Conservation (phyloP, 2,797 vertebrate species). For the Australoheros facetus region DNA sequence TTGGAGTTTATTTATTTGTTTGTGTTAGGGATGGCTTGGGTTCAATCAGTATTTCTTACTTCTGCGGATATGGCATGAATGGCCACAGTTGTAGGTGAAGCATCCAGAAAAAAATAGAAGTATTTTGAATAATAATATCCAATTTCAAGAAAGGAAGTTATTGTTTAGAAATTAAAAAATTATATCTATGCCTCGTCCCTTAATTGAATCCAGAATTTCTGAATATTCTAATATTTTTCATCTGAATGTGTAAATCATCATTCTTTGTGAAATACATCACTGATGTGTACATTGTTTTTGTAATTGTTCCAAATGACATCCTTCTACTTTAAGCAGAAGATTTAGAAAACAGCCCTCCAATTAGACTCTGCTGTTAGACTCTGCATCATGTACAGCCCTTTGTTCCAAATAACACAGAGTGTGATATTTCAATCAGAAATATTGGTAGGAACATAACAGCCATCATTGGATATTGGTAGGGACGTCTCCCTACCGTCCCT, state of each 20-base stretch:
- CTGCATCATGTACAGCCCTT: neutral
- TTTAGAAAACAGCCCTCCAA: neutral
- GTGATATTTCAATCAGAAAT: too few species aligned
- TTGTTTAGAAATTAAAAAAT: accelerated
- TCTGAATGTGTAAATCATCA: neutral
- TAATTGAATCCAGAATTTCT: too few species aligned
- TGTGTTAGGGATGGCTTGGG: neutral
- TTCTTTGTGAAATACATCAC: neutral
- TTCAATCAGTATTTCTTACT: neutral
- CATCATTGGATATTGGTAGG: too few species aligned
- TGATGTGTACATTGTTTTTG: neutral
- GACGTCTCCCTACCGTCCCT: too few species aligned
- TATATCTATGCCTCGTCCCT: neutral
- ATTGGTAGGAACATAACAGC: too few species aligned
- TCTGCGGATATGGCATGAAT: neutral
- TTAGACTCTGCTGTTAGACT: neutral
- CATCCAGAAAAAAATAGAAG: too few species aligned
- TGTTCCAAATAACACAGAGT: too few species aligned
- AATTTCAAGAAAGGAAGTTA: neutral
- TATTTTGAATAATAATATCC: neutral
- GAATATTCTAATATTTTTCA: too few species aligned
- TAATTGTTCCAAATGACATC: neutral
- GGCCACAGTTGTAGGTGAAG: neutral
- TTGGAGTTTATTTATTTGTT: neutral
- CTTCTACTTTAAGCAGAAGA: neutral